These are phyloP conservation scores for Acridotheres tristis DNA, from an alignment of 2,797 vertebrate species.

Conservation along the genomic window DNA sequence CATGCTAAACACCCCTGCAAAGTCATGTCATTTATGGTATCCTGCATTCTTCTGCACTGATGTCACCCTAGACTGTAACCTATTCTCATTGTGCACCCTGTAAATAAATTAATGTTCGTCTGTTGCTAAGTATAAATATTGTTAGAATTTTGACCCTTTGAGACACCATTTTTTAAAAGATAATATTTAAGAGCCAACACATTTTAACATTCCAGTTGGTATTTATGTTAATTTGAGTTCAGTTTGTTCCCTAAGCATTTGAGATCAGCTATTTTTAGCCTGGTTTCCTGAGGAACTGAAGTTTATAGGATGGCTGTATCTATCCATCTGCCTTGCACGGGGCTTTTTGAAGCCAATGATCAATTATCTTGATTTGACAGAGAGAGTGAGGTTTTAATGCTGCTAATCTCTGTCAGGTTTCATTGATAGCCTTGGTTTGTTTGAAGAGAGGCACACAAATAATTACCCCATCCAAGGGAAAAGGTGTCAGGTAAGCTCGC, in stretches of 20 bases:
- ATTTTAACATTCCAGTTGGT: slow-evolving; percentile 41
- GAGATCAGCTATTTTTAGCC: slow-evolving; percentile 41
- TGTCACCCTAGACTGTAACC: background rate
- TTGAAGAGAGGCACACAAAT: background rate
- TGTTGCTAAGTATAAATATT: background rate
- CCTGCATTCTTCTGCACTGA: background rate
- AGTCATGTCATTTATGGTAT: background rate
- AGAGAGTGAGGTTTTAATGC: background rate
- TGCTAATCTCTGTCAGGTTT: background rate
- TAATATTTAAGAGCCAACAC: background rate
- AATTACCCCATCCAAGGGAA: background rate
- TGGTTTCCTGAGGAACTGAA: slow-evolving; percentile 61
- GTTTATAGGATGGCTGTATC: slow-evolving; percentile 27
- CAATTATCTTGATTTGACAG: background rate
- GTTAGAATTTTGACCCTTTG: slow-evolving; percentile 4
- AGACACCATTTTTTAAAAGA: background rate
- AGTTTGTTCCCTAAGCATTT: slow-evolving; percentile 16
- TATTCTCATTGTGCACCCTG: background rate
- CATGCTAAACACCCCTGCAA: background rate
- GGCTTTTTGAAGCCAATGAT: slow-evolving; percentile 10
- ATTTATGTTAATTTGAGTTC: slow-evolving; percentile 58
- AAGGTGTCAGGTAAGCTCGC: background rate
- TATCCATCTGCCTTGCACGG: slow-evolving; percentile 41
- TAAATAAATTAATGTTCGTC: background rate
- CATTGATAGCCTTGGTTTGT: background rate